Evolutionary conservation across 2,888 invertebrate genomes (phyloP).

Genomic region (Lymantria monacha): DNA sequence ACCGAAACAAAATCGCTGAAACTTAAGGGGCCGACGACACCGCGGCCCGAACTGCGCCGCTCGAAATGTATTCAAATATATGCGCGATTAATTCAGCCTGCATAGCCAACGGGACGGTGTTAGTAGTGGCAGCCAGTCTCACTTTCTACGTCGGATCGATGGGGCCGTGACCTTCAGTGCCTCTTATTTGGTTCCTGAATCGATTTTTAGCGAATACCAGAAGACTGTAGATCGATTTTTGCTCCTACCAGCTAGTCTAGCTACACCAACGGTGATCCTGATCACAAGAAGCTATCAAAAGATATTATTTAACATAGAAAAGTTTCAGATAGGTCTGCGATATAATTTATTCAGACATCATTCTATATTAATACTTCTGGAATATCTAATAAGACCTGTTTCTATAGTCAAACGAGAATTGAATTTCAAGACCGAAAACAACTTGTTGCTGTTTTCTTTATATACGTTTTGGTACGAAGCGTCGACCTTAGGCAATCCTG

Average conservation of each 20-base stretch:
- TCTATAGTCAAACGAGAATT: not conserved
- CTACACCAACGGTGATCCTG: not conserved
- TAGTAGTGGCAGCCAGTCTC: conserved; percentile 81
- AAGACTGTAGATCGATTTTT: conserved; percentile 19
- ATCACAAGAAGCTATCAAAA: not conserved
- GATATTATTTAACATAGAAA: not conserved
- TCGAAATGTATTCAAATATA: conserved; percentile 80
- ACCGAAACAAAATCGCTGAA: conserved; percentile 73
- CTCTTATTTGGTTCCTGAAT: conserved; percentile 73
- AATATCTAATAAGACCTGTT: not conserved
- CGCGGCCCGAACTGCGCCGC: conserved; percentile 68
- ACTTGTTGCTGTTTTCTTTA: conserved; percentile 11
- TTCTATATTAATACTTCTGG: not conserved
- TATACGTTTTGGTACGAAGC: conserved; percentile 2
- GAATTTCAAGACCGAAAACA: conserved; percentile 4
- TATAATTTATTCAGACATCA: not conserved
- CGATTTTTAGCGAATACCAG: conserved; percentile 52
- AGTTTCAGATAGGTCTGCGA: not conserved
- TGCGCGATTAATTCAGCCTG: conserved; percentile 83
- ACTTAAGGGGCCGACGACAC: conserved; percentile 79
- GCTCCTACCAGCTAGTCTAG: not conserved
- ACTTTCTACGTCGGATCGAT: conserved; percentile 81
- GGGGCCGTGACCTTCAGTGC: conserved; percentile 80
- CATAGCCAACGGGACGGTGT: conserved; percentile 82
- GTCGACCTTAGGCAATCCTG: not conserved